These are phyloP conservation scores for Hemicordylus capensis DNA, from an alignment of 2,113 vertebrate genomes.

Conservation along the genomic window DNA sequence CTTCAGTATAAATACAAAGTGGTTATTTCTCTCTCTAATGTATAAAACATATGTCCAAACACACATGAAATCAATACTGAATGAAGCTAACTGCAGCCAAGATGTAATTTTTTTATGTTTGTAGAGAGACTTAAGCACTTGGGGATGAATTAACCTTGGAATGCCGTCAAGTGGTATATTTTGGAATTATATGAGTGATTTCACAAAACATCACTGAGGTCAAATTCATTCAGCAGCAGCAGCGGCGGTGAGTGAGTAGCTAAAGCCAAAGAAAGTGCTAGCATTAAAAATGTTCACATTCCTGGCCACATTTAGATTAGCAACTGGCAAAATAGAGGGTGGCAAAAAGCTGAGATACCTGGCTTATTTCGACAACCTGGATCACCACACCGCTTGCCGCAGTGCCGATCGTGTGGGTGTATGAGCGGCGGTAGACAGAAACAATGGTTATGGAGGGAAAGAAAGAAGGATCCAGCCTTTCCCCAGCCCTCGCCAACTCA, in stretches of 20 bases:
- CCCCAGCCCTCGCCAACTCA: too few species aligned
- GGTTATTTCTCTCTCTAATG: conserved; percentile 41
- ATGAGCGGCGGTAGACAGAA: too few species aligned
- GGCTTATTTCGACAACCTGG: too few species aligned
- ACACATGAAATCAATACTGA: conserved; percentile 49
- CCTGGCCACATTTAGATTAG: background rate
- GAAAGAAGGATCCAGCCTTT: too few species aligned
- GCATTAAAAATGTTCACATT: background rate
- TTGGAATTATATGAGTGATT: conserved; percentile 61
- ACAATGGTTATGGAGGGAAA: too few species aligned
- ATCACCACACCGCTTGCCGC: too few species aligned
- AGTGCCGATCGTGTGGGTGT: too few species aligned
- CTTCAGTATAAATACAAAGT: conserved; percentile 41
- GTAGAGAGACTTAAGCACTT: conserved; percentile 26
- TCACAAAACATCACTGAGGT: conserved; percentile 51
- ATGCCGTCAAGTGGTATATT: conserved; percentile 65
- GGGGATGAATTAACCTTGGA: conserved; percentile 70
- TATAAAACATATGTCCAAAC: conserved; percentile 65
- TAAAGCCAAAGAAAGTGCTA: background rate
- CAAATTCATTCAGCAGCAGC: conserved; percentile 22
- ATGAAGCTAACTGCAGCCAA: conserved; percentile 56
- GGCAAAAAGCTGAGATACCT: background rate
- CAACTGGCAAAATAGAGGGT: background rate
- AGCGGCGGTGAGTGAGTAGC: background rate
- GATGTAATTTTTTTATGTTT: conserved; percentile 63